Evolutionary conservation across 2,797 vertebrate species (phyloP).

Genomic region (Natrix natrix): DNA sequence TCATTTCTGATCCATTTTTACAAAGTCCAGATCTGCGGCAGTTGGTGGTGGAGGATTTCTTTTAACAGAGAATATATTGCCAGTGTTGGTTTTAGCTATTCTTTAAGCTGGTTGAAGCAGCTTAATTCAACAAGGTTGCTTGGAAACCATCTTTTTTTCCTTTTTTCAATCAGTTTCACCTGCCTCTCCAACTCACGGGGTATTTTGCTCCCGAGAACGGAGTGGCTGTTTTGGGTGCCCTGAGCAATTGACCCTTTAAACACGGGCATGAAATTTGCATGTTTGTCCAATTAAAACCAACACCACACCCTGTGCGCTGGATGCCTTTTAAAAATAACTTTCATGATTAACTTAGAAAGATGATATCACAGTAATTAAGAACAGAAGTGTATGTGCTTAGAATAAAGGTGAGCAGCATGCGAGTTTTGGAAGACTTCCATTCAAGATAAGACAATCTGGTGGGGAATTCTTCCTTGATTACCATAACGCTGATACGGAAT

Average conservation of each 20-base stretch:
- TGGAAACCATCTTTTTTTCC: constrained; percentile 69
- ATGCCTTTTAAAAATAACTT: background rate
- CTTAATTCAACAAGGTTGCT: constrained; percentile 71
- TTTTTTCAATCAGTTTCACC: constrained; percentile 57
- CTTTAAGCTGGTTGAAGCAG: constrained; percentile 65
- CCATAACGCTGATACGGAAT: background rate
- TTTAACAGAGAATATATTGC: constrained; percentile 61
- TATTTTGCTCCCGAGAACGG: constrained; percentile 55
- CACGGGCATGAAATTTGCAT: constrained; percentile 8
- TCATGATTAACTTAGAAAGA: constrained; percentile 14
- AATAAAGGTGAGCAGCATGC: background rate
- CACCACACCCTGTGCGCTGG: accelerated
- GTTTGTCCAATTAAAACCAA: constrained; percentile 37
- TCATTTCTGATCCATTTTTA: constrained; percentile 47
- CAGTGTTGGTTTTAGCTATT: constrained; percentile 63
- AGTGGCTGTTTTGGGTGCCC: constrained; percentile 59
- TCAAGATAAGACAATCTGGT: background rate
- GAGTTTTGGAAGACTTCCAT: background rate
- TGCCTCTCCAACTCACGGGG: constrained; percentile 56
- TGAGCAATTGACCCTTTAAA: constrained; percentile 64
- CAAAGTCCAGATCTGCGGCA: constrained; percentile 29
- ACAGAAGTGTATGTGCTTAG: background rate
- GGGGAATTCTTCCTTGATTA: constrained; percentile 11
- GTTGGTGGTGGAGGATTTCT: constrained; percentile 43
- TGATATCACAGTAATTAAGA: background rate